A percentile compares a stretch with the other conserved stretches of the same genome.
Conservation (phyloP, 1,140 invertebrate genomes). For the Eumeta japonica region DNA sequence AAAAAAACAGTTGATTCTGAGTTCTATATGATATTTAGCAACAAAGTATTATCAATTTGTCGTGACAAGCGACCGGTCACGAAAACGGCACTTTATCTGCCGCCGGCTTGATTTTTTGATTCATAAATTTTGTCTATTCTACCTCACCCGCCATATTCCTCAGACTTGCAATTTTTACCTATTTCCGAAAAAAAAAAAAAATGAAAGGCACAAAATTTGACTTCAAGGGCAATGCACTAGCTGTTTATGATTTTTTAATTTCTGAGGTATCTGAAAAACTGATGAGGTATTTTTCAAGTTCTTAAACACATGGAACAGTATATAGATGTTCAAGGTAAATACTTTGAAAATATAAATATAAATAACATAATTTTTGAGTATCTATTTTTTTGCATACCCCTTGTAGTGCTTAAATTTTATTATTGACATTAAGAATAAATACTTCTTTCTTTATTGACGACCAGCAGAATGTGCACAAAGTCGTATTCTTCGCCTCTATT, state of each 20-base stretch:
- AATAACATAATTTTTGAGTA: background rate
- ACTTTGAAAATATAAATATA: background rate
- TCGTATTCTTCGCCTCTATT: conserved; percentile 28
- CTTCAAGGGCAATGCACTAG: background rate
- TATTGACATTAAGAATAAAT: too few relatives aligned
- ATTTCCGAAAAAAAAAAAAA: too few relatives aligned
- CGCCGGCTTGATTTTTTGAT: too few relatives aligned
- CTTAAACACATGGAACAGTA: background rate
- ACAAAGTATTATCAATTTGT: too few relatives aligned
- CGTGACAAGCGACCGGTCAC: too few relatives aligned
- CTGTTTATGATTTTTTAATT: conserved; percentile 1
- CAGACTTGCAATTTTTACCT: too few relatives aligned
- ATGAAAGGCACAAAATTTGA: background rate
- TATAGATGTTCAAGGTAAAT: background rate
- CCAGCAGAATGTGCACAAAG: conserved; percentile 54
- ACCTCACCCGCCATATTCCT: too few relatives aligned
- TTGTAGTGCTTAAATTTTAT: conserved; percentile 8
- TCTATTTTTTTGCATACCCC: background rate
- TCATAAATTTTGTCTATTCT: too few relatives aligned
- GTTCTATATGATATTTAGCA: too few relatives aligned
- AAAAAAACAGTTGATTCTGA: too few relatives aligned
- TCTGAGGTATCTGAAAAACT: background rate
- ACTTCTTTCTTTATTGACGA: conserved; percentile 50
- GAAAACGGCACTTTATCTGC: too few relatives aligned
- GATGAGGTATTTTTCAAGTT: background rate